Base-by-base conservation (phyloP, 2,888 invertebrate genomes). In the Pteria penguin region DNA sequence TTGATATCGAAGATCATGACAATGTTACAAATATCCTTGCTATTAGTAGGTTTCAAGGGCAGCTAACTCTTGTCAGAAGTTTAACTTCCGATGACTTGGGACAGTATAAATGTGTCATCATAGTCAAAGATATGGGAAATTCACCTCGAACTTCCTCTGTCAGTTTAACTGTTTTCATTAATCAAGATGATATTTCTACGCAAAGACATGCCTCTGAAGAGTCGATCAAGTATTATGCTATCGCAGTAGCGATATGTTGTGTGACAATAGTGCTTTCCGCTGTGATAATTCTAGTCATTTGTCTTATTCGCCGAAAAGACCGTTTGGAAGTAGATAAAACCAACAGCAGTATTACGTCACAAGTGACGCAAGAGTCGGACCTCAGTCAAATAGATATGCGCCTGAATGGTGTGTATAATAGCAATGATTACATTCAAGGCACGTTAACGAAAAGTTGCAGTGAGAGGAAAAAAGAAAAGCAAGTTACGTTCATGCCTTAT, bases 241-340 rank as follows among this genome's bases (percentile, higher is more conserved):
- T 76, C 27, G 76, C 76, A 32, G 65, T 76, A n/a, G 72, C 76
- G 24, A 76, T 76, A 57, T 68, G 67, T 52, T 76, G 76, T 62
- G 62, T 76, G 55, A 76, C 76, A 27, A 36, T 76, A 24, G 76
- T 76, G 29, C 61, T 76, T 18, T 76, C 76, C 26, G 58, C 71
- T 63, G 36, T 76, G n/a, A 76, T 76, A 61, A 72, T 76, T 68
- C 45, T 76, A 24, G 76, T 71, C 24, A 76, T 76, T 52, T 76
- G 72, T 69, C 57, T 72, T 27, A 72, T 76, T 54, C 45, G 72
- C 65, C 62, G 76, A 18, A 61, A 63, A 58, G 76, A 76, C 24
- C 55, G 69, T 63, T 68, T 71, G 54, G 61, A 61, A 54, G 67
- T 60, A 8, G 72, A 72, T 29, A 76, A 72, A 22, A 66, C 67